Percentiles rank a stretch among this genome's conserved stretches.
These are phyloP conservation scores for Alexandromys fortis DNA, from an alignment of 2,113 vertebrate species.

Conservation along the genomic window DNA sequence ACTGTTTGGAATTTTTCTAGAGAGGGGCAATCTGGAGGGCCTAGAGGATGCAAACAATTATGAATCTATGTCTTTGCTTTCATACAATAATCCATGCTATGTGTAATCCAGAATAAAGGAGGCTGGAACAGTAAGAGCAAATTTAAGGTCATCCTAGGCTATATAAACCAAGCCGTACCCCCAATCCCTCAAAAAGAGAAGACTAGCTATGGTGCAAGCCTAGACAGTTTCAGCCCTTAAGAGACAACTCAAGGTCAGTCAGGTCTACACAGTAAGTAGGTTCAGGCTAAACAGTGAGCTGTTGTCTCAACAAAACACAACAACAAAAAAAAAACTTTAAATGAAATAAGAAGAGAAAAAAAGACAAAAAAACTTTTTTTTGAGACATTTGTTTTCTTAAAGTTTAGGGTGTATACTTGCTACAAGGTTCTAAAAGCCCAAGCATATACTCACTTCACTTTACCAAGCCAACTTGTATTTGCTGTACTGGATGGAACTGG, in stretches of 20 bases:
- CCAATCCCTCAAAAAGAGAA: not conserved
- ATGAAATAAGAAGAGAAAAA: not conserved
- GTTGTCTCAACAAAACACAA: not conserved
- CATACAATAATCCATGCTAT: not conserved
- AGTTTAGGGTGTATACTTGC: not conserved
- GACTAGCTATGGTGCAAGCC: too few relatives aligned
- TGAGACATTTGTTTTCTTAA: slow-evolving; percentile 30
- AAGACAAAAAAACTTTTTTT: not conserved
- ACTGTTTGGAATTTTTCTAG: not conserved
- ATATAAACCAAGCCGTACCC: not conserved
- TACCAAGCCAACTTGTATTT: not conserved
- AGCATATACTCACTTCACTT: not conserved
- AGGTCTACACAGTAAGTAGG: not conserved
- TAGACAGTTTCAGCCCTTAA: not conserved
- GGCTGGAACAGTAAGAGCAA: too few relatives aligned
- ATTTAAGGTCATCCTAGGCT: not conserved
- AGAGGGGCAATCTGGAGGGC: not conserved
- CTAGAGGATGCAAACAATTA: not conserved
- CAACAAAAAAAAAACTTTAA: not conserved
- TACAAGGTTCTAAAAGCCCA: not conserved
- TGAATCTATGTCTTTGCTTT: not conserved
- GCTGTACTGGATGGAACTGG: not conserved
- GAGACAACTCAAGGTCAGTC: not conserved
- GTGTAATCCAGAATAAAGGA: not conserved
- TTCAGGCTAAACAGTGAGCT: not conserved